Evolutionary conservation across 2,113 vertebrate genomes (phyloP), one percentile per base, ranked within the genome.

Genomic region (Lampris incognitus): DNA sequence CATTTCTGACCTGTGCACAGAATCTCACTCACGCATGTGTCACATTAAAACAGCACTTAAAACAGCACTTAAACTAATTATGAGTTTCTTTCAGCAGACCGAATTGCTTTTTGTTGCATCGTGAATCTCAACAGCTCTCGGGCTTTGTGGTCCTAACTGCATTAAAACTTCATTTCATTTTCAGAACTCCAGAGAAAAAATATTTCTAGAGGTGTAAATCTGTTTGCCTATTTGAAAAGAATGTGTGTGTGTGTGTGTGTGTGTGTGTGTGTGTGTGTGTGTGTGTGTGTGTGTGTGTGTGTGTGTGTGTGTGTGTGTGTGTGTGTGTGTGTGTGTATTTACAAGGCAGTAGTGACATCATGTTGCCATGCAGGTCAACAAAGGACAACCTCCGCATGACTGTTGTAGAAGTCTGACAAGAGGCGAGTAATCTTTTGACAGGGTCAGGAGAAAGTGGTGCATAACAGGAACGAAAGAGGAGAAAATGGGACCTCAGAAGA

Each of bases 401-500:
- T 24, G 24, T 24, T 24, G 24, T 24, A 24, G 24, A 24, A 24
- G 24, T 24, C 24, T 24, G 24, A 24, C 24, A 24, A 24, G 9
- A 4, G 40, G 62, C 49, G 44, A n/a, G 2, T 5, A 39, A 36
- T 9, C 9, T 38, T 70, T 78, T 41, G 68, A 54, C 10, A 38
- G 8, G 2, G 65, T 36, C 24, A 49, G n/a, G 51, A 36, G 38
- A 55, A 6, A 40, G 50, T 66, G 42, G 56, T 37, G 6, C 38
- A 4, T n/a, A 76, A 85, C 74, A 84, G 76, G 81, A 85, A 85
- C 64, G 72, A 11, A 65, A 3, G 5, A 6, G 54, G 58, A 7
- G 10, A 69, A 38, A 83, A 46, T 37, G 41, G 7, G 52, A 83
- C 56, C 39, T 48, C 59, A 52, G 10, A 5, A 9, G 69, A 49